Evolutionary conservation across 2,113 vertebrate genomes (phyloP).

Genomic region (Macrotis lagotis): DNA sequence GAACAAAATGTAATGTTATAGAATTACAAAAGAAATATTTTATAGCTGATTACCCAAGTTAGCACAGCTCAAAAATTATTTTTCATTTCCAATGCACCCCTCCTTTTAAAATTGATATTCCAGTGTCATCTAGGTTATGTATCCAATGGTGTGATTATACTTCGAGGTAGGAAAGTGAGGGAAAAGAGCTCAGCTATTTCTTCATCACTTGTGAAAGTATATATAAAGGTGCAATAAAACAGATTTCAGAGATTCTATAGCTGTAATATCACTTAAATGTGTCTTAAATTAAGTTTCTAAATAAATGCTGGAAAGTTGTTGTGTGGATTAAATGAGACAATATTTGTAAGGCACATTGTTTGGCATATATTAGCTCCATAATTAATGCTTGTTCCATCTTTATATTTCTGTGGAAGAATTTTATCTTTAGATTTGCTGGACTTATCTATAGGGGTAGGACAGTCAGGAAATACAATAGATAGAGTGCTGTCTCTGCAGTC

Average conservation of each 20-base stretch:
- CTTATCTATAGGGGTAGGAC: neutral
- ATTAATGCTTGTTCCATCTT: neutral
- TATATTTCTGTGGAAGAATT: neutral
- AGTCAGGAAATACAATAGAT: neutral
- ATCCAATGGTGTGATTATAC: neutral
- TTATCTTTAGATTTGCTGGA: neutral
- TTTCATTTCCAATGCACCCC: neutral
- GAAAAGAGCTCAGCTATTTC: neutral
- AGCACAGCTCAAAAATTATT: neutral
- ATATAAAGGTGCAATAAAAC: neutral
- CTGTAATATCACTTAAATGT: fast-evolving
- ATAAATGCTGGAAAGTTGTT: neutral
- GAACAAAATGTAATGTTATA: slow-evolving; percentile 34
- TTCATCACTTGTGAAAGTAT: neutral
- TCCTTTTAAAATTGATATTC: slow-evolving; percentile 19
- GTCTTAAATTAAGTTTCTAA: neutral
- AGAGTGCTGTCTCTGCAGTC: neutral
- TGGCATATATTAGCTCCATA: neutral
- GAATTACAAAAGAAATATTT: slow-evolving; percentile 20
- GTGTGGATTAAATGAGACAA: neutral
- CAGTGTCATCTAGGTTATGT: neutral
- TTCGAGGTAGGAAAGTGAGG: neutral
- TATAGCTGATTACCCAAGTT: slow-evolving; percentile 25
- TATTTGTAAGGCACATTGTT: neutral
- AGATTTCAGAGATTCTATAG: neutral